phyloP scores from a whole-genome alignment of 2,797 vertebrate genomes.

The Cuculus canorus region DNA sequence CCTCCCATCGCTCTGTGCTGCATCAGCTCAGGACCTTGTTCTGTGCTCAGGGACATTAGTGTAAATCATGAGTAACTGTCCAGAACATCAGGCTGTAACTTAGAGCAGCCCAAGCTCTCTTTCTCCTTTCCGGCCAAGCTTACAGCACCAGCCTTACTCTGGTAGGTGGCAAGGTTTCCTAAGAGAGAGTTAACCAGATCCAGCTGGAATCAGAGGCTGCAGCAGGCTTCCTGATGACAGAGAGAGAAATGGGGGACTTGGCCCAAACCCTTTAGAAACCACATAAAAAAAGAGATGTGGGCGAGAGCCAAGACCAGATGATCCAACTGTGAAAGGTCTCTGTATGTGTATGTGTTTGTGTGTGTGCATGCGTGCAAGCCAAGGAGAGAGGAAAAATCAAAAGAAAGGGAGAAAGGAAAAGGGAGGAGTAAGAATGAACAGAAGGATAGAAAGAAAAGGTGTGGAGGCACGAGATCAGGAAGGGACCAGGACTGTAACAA shows the following conservation, averaged over 20 bases:
- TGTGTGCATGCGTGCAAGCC: neutral
- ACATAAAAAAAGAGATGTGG: constrained; percentile 85
- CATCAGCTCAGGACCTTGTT: neutral
- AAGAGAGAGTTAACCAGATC: constrained; percentile 87
- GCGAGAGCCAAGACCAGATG: constrained; percentile 76
- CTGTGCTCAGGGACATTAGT: neutral
- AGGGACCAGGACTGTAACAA: constrained; percentile 27
- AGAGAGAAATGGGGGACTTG: constrained; percentile 80
- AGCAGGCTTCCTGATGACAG: constrained; percentile 86
- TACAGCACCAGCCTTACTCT: neutral
- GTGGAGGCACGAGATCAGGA: constrained; percentile 43
- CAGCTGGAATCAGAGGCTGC: constrained; percentile 75
- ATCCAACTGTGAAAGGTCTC: constrained; percentile 63
- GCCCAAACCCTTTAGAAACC: constrained; percentile 85
- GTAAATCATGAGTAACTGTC: neutral
- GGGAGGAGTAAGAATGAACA: constrained; percentile 57
- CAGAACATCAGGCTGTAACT: neutral
- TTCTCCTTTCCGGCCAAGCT: neutral
- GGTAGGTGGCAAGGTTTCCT: constrained; percentile 67
- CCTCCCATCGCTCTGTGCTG: neutral
- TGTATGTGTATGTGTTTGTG: neutral
- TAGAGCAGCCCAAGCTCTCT: neutral
- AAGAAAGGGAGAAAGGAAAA: constrained; percentile 48
- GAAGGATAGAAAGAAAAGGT: constrained; percentile 47
- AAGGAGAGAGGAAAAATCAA: constrained; percentile 8